Evolutionary conservation across 1,140 invertebrate species (phyloP).

Genomic region (Bombus ignitus): DNA sequence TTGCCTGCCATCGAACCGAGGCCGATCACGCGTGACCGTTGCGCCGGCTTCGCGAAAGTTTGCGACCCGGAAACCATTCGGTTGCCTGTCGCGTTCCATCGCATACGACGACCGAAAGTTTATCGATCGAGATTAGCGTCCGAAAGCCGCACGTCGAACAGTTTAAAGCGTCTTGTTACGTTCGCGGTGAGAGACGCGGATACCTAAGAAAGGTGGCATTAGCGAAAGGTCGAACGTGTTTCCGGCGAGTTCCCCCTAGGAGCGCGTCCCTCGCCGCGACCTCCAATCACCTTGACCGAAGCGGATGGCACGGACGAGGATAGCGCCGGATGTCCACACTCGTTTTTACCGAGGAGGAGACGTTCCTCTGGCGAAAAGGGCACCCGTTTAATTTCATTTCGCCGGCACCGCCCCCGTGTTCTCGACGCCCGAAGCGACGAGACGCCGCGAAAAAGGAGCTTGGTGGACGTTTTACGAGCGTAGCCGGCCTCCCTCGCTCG

Average conservation of each 20-base stretch:
- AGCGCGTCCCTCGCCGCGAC: background rate
- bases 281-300: background rate
- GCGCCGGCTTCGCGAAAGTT: slow-evolving; percentile 16
- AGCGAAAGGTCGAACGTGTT: background rate
- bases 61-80: background rate
- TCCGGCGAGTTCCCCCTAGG: background rate
- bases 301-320: slow-evolving; percentile 25
- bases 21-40: slow-evolving; percentile 27
- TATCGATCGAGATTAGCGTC: background rate
- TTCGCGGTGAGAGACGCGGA: too few relatives aligned
- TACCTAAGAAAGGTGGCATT: fast-evolving
- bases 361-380: slow-evolving; percentile 55
- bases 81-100: background rate
- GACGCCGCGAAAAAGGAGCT: slow-evolving; percentile 63
- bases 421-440: slow-evolving; percentile 65
- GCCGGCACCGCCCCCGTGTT: slow-evolving; percentile 56
- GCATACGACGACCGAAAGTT: background rate
- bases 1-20: background rate
- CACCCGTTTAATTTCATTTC: slow-evolving; percentile 70
- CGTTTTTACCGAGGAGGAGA: slow-evolving; percentile 64
- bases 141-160: too few relatives aligned
- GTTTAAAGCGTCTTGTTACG: too few relatives aligned
- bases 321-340: slow-evolving; percentile 66
- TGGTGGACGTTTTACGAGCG: slow-evolving; percentile 61
- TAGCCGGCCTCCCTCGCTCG: background rate